A percentile compares a stretch with the other conserved stretches of the same genome.
These are phyloP conservation scores for Achroia grisella DNA, from an alignment of 1,140 invertebrate species.

Conservation along the genomic window DNA sequence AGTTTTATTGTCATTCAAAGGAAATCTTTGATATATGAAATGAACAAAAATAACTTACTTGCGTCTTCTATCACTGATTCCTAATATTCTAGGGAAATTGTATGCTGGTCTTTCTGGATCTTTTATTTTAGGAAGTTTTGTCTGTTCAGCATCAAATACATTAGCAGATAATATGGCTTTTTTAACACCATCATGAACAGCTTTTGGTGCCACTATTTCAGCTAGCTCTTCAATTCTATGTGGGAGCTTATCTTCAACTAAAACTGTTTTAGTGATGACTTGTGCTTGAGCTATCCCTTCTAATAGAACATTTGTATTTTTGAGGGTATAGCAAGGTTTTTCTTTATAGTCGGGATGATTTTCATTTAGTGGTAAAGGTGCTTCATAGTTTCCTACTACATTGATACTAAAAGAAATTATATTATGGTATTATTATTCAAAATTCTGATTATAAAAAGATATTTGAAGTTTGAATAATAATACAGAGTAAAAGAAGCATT, in stretches of 20 bases:
- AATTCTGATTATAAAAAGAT: too few species aligned
- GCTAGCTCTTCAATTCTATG: constrained; percentile 69
- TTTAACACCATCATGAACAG: constrained; percentile 74
- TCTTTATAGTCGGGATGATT: constrained; percentile 80
- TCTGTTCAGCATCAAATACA: constrained; percentile 85
- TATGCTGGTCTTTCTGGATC: constrained; percentile 80
- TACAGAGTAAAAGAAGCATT: too few species aligned
- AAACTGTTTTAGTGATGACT: constrained; percentile 83
- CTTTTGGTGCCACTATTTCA: constrained; percentile 59
- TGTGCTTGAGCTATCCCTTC: constrained; percentile 82
- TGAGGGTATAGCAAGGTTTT: constrained; percentile 74
- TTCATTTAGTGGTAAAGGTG: constrained; percentile 57
- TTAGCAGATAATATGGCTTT: constrained; percentile 80
- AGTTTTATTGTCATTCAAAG: too few species aligned
- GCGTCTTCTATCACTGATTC: constrained; percentile 80
- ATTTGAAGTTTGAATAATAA: too few species aligned
- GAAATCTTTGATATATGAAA: too few species aligned
- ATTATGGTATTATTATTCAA: neutral
- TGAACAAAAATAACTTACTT: constrained; percentile 81
- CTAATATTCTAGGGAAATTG: constrained; percentile 81
- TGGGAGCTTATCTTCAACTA: constrained; percentile 77
- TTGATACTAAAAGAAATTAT: constrained; percentile 50
- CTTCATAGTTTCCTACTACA: constrained; percentile 63
- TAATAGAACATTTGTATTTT: constrained; percentile 78
- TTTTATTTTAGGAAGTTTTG: constrained; percentile 82